These are phyloP conservation scores for Gymnocypris eckloni DNA, from an alignment of 2,797 vertebrate species.

Conservation along the genomic window DNA sequence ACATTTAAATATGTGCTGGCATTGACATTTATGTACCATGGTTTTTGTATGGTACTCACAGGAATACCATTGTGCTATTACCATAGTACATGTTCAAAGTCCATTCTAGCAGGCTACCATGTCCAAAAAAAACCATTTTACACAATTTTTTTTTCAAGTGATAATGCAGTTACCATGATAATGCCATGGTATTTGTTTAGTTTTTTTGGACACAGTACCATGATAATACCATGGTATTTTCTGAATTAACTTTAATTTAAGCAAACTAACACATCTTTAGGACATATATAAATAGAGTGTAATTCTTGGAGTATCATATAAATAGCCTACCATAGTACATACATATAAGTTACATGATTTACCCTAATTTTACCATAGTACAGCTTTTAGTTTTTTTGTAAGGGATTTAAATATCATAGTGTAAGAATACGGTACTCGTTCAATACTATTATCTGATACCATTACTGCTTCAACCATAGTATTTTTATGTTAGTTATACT, in stretches of 20 bases:
- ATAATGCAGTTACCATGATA: neutral
- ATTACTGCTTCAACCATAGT: neutral
- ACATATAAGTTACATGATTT: neutral
- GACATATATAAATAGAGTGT: neutral
- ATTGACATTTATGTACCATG: neutral
- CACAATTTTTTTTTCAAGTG: neutral
- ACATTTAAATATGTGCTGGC: neutral
- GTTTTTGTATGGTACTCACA: neutral
- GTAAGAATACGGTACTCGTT: neutral
- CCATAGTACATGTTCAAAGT: neutral
- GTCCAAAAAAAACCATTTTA: too few species aligned
- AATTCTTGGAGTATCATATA: neutral
- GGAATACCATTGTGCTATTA: too few species aligned
- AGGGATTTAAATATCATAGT: too few species aligned
- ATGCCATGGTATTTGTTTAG: neutral
- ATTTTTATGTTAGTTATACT: neutral
- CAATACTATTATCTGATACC: neutral
- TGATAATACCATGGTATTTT: neutral
- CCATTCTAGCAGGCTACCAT: neutral
- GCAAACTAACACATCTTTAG: neutral
- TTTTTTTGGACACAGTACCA: neutral
- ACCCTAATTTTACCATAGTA: too few species aligned
- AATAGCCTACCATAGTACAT: neutral
- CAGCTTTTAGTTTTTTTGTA: neutral
- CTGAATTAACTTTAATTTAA: neutral